Conservation (phyloP, 2,888 invertebrate genomes). For the Drosophila merina region DNA sequence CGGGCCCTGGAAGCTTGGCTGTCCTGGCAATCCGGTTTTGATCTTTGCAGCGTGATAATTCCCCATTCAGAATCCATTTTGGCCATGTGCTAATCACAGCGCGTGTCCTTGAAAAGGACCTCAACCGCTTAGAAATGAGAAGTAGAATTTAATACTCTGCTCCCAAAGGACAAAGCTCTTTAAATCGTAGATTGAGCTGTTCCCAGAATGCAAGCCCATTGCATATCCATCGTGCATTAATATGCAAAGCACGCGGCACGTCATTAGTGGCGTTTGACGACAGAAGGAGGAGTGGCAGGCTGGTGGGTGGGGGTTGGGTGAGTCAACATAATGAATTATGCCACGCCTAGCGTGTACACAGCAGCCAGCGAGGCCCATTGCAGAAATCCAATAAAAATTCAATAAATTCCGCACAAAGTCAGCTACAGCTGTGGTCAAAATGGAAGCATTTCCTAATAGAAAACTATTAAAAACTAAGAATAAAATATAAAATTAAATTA, state of each 20-base stretch:
- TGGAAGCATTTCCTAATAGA: constrained; percentile 1
- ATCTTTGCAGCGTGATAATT: constrained; percentile 64
- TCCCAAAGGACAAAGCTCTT: constrained; percentile 39
- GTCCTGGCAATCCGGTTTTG: constrained; percentile 45
- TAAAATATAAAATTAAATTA: no score
- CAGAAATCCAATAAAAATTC: constrained; percentile 80
- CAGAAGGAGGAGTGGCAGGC: constrained; percentile 1
- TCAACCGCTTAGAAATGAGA: not conserved
- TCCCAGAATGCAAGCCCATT: constrained; percentile 62
- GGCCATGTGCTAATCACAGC: constrained; percentile 37
- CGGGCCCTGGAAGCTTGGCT: not conserved
- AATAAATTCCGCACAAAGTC: constrained; percentile 74
- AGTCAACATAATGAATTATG: constrained; percentile 79
- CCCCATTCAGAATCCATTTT: constrained; percentile 21
- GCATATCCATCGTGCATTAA: constrained; percentile 51
- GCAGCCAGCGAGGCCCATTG: constrained; percentile 62
- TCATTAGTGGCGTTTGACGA: constrained; percentile 35
- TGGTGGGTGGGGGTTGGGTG: constrained; percentile 21
- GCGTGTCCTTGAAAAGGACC: constrained; percentile 12
- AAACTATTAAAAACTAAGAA: not conserved
- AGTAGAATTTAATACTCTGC: not conserved
- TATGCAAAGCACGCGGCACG: constrained; percentile 74
- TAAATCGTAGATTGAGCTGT: constrained; percentile 72
- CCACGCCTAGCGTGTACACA: constrained; percentile 75
- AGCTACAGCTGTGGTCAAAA: constrained; percentile 18